phyloP scores from a whole-genome alignment of 92 coral and sea anemone species.

The Palythoa grandiflora region DNA sequence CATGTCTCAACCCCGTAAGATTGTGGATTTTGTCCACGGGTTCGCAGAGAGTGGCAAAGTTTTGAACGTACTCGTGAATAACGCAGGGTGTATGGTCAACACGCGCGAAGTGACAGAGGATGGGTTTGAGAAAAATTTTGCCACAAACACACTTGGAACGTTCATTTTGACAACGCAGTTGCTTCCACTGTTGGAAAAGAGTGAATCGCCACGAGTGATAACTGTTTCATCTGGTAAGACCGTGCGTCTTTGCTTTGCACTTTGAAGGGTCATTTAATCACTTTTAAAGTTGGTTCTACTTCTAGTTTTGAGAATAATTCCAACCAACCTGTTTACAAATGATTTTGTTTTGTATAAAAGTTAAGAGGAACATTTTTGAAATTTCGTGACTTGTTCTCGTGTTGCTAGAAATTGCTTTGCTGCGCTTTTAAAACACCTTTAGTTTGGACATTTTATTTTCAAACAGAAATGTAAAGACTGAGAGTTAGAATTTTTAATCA shows the following conservation, averaged over 20 bases:
- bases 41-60: conserved; percentile 76
- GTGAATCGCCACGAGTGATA: conserved; percentile 86
- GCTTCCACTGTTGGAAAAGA: conserved; percentile 73
- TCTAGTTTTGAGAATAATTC: no score
- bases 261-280: no score
- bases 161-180: conserved; percentile 85
- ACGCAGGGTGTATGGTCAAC: conserved; percentile 97
- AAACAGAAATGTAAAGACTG: background rate
- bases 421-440: background rate
- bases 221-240: conserved; percentile 92
- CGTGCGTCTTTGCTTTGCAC: no score
- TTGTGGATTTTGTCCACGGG: conserved; percentile 80
- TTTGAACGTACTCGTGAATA: conserved; percentile 84
- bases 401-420: background rate
- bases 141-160: conserved; percentile 93
- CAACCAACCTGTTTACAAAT: background rate
- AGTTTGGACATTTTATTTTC: background rate
- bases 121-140: conserved; percentile 95
- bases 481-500: no score
- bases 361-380: background rate
- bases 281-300: background rate
- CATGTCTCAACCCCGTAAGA: conserved; percentile 87
- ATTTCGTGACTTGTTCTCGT: background rate
- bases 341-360: background rate
- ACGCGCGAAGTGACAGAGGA: conserved; percentile 77